phyloP scores from a whole-genome alignment of 2,888 invertebrate species.

The Drosophila siamana region DNA sequence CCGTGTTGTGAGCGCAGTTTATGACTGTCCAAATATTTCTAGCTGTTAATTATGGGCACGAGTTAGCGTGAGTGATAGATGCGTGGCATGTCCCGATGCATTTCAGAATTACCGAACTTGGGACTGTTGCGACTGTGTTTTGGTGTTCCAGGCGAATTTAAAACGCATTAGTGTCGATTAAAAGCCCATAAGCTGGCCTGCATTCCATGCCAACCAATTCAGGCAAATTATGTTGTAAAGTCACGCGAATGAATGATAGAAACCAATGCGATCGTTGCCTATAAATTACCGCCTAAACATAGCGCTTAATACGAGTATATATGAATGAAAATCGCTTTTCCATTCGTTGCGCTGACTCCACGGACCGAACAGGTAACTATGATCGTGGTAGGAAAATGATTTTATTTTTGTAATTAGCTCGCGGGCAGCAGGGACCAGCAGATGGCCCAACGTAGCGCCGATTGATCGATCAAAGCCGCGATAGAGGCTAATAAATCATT shows the following conservation, averaged over 20 bases:
- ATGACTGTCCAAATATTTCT: slow-evolving; percentile 74
- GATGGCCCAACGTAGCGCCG: slow-evolving; percentile 60
- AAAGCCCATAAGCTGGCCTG: slow-evolving; percentile 59
- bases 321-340: slow-evolving; percentile 42
- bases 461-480: slow-evolving; percentile 75
- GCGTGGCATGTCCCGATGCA: slow-evolving; percentile 58
- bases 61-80: slow-evolving; percentile 62
- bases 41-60: slow-evolving; percentile 78
- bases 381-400: slow-evolving; percentile 49
- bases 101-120: too few species aligned
- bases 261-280: slow-evolving; percentile 3
- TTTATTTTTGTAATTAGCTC: slow-evolving; percentile 63
- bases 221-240: slow-evolving; percentile 69
- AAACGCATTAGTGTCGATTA: slow-evolving; percentile 73
- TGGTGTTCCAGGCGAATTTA: slow-evolving; percentile 47
- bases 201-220: slow-evolving; percentile 8
- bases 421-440: slow-evolving; percentile 45
- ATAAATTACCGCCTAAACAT: slow-evolving; percentile 36
- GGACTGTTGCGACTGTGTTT: too few species aligned
- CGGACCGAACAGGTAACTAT: too few species aligned
- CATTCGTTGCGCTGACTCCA: too few species aligned
- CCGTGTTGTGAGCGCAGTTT: slow-evolving; percentile 33
- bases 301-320: slow-evolving; percentile 49
- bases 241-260: too few species aligned
- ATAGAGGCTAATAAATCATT: slow-evolving; percentile 71